These are phyloP conservation scores for Heliconius cydno DNA, from an alignment of 2,888 invertebrate genomes.

Conservation along the genomic window DNA sequence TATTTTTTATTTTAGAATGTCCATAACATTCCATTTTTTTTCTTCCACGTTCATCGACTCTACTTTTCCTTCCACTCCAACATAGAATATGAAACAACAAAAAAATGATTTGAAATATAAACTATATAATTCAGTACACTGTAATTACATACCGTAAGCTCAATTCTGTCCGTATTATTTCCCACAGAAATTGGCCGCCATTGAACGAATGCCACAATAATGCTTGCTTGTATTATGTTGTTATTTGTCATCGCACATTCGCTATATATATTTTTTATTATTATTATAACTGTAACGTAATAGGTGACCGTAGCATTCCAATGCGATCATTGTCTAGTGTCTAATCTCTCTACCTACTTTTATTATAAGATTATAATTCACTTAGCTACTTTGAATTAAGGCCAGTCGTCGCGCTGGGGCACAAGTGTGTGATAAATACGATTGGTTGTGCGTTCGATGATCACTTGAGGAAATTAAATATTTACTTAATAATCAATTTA, in stretches of 20 bases:
- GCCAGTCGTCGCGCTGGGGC: too few species aligned
- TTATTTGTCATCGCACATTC: slow-evolving; percentile 48
- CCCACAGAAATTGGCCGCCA: slow-evolving; percentile 71
- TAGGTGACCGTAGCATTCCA: slow-evolving; percentile 43
- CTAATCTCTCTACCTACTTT: slow-evolving; percentile 21
- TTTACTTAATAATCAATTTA: too few species aligned
- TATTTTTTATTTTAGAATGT: too few species aligned
- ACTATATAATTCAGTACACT: slow-evolving; percentile 37
- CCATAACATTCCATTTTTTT: too few species aligned
- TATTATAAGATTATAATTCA: neutral
- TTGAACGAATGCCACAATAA: slow-evolving; percentile 69
- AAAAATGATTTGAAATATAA: slow-evolving; percentile 26
- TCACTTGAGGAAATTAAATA: too few species aligned
- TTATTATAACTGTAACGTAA: slow-evolving; percentile 47
- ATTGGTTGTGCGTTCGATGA: too few species aligned
- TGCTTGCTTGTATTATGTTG: slow-evolving; percentile 48
- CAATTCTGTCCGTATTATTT: slow-evolving; percentile 74
- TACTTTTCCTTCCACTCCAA: neutral
- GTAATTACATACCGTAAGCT: slow-evolving; percentile 74
- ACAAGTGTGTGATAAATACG: too few species aligned
- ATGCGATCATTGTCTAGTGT: slow-evolving; percentile 32
- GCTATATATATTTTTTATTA: slow-evolving; percentile 42
- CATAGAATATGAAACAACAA: neutral
- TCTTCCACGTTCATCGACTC: too few species aligned
- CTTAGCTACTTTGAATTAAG: slow-evolving; percentile 6